These are phyloP conservation scores for Nycticebus coucang DNA, from an alignment of 2,113 vertebrate genomes.

Conservation along the genomic window DNA sequence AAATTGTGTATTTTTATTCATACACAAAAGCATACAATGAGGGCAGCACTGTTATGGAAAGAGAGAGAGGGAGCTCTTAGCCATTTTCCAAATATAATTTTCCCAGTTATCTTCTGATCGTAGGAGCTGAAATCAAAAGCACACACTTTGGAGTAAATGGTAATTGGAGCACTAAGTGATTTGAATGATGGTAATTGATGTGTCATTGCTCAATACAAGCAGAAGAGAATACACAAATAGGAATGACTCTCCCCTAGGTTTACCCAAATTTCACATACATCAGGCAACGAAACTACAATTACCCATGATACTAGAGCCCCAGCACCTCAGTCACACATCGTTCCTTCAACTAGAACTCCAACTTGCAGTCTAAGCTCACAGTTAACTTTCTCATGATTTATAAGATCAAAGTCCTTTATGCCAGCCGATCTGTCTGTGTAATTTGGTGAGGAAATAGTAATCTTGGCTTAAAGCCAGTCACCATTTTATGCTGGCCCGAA, in stretches of 20 bases:
- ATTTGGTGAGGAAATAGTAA: slow-evolving; percentile 30
- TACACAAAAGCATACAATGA: slow-evolving; percentile 13
- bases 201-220: slow-evolving; percentile 58
- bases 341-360: slow-evolving; percentile 32
- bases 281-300: slow-evolving; percentile 57
- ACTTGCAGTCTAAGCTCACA: slow-evolving; percentile 31
- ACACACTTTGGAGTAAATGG: slow-evolving; percentile 47
- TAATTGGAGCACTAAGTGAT: slow-evolving; percentile 68
- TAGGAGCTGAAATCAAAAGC: slow-evolving; percentile 70
- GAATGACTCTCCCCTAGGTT: slow-evolving; percentile 41
- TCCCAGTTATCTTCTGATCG: slow-evolving; percentile 56
- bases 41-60: slow-evolving; percentile 34
- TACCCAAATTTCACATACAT: slow-evolving; percentile 56
- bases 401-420: background rate
- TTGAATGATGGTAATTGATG: slow-evolving; percentile 69
- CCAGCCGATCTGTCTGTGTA: background rate
- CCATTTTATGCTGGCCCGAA: slow-evolving; percentile 40
- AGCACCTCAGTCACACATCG: background rate
- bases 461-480: slow-evolving; percentile 53
- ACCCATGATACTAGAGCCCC: background rate
- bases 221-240: slow-evolving; percentile 64
- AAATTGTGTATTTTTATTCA: slow-evolving; percentile 58
- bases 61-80: background rate
- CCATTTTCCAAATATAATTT: slow-evolving; percentile 60
- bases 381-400: slow-evolving; percentile 41